These are phyloP conservation scores for Corythornis cristatus DNA, from an alignment of 2,113 vertebrate species.

Conservation along the genomic window DNA sequence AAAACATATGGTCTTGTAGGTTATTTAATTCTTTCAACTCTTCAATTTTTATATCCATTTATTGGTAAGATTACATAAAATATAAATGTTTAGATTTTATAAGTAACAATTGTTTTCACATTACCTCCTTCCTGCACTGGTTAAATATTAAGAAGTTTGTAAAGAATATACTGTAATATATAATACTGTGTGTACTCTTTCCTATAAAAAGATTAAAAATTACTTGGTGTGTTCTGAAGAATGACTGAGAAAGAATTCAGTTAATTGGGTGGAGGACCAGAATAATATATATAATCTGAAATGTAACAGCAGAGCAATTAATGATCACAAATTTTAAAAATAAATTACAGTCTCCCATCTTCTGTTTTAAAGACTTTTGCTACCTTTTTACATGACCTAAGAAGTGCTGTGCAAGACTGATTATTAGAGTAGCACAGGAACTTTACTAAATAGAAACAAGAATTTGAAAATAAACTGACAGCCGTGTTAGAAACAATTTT, in stretches of 20 bases:
- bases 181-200: not conserved
- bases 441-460: not conserved
- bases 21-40: conserved; percentile 85
- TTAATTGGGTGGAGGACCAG: not conserved
- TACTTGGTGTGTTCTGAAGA: not conserved
- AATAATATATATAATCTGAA: not conserved
- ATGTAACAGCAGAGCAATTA: not conserved
- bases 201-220: not conserved
- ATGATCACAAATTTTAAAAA: not conserved
- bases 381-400: not conserved
- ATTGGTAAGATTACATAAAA: conserved; percentile 83
- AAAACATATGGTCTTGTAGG: conserved; percentile 89
- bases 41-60: conserved; percentile 96
- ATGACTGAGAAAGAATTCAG: not conserved
- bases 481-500: not conserved
- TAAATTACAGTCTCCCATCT: not conserved
- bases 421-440: not conserved
- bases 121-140: not conserved
- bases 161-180: not conserved
- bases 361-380: not conserved
- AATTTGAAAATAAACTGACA: not conserved
- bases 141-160: not conserved
- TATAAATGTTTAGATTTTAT: not conserved
- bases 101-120: not conserved
- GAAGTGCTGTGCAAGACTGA: not conserved